These are phyloP conservation scores for Lampris megalopsis DNA, from an alignment of 2,113 vertebrate species.

Conservation along the genomic window DNA sequence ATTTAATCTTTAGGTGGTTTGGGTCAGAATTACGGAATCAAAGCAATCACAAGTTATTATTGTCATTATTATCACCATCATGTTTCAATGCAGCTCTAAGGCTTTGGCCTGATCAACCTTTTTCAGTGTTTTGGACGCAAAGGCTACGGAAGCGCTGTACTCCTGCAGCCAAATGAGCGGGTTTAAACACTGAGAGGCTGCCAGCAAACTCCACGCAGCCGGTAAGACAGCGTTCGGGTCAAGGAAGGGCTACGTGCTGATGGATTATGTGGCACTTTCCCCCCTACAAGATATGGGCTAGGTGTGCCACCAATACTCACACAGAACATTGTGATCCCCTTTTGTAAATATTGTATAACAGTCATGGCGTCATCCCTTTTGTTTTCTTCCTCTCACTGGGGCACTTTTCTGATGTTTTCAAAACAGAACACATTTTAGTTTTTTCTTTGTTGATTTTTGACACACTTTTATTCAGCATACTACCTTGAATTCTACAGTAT, in stretches of 20 bases:
- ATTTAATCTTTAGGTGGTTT: conserved; percentile 42
- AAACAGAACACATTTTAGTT: conserved; percentile 60
- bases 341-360: conserved; percentile 86
- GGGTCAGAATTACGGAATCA: conserved; percentile 38
- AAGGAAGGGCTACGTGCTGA: conserved; percentile 65
- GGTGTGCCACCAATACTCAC: conserved; percentile 65
- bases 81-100: conserved; percentile 43
- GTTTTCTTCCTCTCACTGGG: conserved; percentile 70
- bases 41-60: conserved; percentile 38
- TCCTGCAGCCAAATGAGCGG: conserved; percentile 20
- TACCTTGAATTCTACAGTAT: conserved; percentile 72
- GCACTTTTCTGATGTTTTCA: conserved; percentile 79
- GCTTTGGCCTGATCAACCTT: conserved; percentile 9
- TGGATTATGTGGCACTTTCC: conserved; percentile 75
- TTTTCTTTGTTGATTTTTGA: conserved; percentile 56
- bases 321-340: conserved; percentile 70
- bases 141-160: too few relatives aligned
- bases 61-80: conserved; percentile 65
- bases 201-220: conserved; percentile 25
- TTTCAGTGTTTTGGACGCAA: background rate
- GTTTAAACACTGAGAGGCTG: conserved; percentile 39
- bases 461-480: conserved; percentile 61
- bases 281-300: conserved; percentile 61
- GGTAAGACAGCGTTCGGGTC: conserved; percentile 50
- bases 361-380: conserved; percentile 69